Conservation (phyloP, 1,140 invertebrate species). For the Eurosta solidaginis region DNA sequence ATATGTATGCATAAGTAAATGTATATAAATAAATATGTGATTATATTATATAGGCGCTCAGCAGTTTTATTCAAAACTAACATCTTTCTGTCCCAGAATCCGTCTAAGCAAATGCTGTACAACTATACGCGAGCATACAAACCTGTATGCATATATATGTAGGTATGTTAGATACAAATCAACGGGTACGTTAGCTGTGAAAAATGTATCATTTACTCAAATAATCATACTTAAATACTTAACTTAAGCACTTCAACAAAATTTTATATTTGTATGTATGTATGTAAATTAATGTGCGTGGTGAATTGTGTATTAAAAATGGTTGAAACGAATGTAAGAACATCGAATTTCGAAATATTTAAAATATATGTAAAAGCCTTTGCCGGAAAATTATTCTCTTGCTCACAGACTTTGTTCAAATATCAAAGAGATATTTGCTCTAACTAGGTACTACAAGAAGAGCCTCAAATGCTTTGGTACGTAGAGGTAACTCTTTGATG, state of each 20-base stretch:
- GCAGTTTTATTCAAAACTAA: background rate
- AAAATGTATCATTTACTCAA: conserved; percentile 33
- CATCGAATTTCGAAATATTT: background rate
- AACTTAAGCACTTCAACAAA: background rate
- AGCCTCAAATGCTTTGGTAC: no score
- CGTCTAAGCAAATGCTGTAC: conserved; percentile 12
- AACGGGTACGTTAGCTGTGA: conserved; percentile 34
- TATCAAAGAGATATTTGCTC: no score
- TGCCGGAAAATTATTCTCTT: no score
- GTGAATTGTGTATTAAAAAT: conserved; percentile 1
- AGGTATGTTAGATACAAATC: no score
- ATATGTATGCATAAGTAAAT: background rate
- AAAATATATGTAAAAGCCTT: no score
- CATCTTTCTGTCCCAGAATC: background rate
- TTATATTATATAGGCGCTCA: no score
- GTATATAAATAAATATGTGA: background rate
- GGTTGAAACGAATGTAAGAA: background rate
- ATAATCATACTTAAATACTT: conserved; percentile 22
- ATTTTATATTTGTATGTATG: background rate
- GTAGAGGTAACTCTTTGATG: no score
- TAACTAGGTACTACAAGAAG: no score
- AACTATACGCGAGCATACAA: conserved; percentile 2
- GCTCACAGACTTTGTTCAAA: no score
- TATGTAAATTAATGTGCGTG: background rate
- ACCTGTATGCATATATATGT: conserved; percentile 8